Evolutionary conservation across 2,113 vertebrate genomes (phyloP).

Genomic region (Saimiri boliviensis): DNA sequence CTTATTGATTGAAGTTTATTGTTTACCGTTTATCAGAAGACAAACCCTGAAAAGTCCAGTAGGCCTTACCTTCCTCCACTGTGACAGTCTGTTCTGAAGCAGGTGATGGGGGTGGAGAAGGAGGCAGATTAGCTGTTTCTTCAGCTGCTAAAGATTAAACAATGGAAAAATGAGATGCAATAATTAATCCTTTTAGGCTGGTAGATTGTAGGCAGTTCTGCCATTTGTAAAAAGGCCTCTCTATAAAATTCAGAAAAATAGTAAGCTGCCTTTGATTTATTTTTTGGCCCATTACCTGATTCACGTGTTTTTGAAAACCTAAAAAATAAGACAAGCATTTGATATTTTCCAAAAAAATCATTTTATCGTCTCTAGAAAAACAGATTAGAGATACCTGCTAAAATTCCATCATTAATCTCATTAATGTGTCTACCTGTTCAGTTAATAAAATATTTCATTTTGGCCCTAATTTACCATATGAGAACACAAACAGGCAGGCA

Average conservation of each 20-base stretch:
- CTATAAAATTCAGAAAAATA: constrained; percentile 42
- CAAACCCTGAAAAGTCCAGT: constrained; percentile 7
- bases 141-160: constrained; percentile 89
- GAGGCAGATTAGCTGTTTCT: constrained; percentile 97
- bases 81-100: constrained; percentile 94
- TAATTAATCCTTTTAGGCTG: constrained; percentile 63
- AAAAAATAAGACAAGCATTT: constrained; percentile 49
- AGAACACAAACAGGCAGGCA: neutral
- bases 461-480: neutral
- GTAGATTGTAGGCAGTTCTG: neutral
- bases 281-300: constrained; percentile 27
- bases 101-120: constrained; percentile 97
- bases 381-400: neutral
- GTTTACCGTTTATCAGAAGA: neutral
- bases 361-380: neutral
- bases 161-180: constrained; percentile 78
- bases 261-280: neutral
- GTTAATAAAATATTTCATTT: constrained; percentile 38
- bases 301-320: constrained; percentile 38
- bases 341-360: neutral
- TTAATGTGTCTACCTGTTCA: neutral
- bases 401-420: neutral
- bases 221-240: constrained; percentile 25
- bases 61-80: constrained; percentile 94
- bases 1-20: neutral